Conservation (phyloP, 1,140 invertebrate genomes). For the Probaryconus sp. region DNA sequence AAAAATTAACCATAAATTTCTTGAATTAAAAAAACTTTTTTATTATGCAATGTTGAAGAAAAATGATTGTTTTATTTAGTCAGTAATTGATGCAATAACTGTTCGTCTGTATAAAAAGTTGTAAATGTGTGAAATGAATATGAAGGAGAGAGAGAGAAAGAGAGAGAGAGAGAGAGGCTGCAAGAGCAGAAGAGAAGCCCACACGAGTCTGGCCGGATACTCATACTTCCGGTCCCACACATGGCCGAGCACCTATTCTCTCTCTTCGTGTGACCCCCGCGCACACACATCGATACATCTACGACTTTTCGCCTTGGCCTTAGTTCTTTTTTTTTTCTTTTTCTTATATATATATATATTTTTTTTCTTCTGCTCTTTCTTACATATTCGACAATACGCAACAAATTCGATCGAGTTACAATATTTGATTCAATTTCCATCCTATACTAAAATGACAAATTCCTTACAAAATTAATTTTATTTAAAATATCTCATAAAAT, state of each 20-base stretch:
- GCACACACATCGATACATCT: conserved; percentile 38
- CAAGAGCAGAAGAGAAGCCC: conserved; percentile 74
- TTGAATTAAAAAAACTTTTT: too few relatives aligned
- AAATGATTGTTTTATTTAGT: too few relatives aligned
- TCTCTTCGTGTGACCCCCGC: conserved; percentile 47
- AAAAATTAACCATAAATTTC: too few relatives aligned
- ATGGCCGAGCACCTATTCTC: conserved; percentile 70
- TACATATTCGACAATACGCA: conserved; percentile 35
- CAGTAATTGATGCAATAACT: too few relatives aligned
- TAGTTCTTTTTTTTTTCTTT: conserved; percentile 41
- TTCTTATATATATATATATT: conserved; percentile 15
- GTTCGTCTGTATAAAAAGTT: conserved; percentile 19
- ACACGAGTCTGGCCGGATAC: conserved; percentile 79
- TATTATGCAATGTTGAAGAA: too few relatives aligned
- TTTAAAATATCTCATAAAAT: too few relatives aligned
- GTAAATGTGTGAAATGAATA: conserved; percentile 23
- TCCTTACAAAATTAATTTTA: too few relatives aligned
- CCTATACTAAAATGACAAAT: conserved; percentile 37
- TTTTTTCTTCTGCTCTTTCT: conserved; percentile 4
- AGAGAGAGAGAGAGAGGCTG: conserved; percentile 62
- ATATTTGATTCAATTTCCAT: conserved; percentile 1
- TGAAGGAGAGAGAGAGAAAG: conserved; percentile 43
- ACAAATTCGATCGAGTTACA: conserved; percentile 19
- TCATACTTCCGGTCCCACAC: conserved; percentile 78
- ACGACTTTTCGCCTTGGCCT: conserved; percentile 54